Conservation (phyloP, 2,888 invertebrate species). For the Cephus nigrinus region DNA sequence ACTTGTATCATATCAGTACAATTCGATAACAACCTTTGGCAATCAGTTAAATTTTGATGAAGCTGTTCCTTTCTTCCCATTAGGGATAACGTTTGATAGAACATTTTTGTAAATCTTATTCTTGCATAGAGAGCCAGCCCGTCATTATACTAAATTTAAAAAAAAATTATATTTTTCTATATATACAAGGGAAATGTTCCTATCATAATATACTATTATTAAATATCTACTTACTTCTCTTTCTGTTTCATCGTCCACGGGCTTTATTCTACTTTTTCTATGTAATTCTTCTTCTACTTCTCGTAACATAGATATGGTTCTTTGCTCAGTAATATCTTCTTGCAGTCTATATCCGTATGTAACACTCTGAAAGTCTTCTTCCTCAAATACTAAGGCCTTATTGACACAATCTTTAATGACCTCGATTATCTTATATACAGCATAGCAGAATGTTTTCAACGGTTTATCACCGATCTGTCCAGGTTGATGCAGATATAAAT, state of each 20-base stretch:
- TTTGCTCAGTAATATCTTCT: slow-evolving; percentile 83
- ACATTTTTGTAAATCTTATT: slow-evolving; percentile 86
- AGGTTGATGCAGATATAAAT: slow-evolving; percentile 93
- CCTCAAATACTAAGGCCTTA: slow-evolving; percentile 89
- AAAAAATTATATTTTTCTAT: neutral
- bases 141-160: slow-evolving; percentile 67
- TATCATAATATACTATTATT: neutral
- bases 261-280: slow-evolving; percentile 74
- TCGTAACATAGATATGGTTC: slow-evolving; percentile 83
- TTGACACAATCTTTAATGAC: slow-evolving; percentile 89
- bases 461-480: slow-evolving; percentile 84
- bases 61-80: slow-evolving; percentile 77
- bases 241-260: slow-evolving; percentile 64
- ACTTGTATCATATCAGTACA: slow-evolving; percentile 86
- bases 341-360: slow-evolving; percentile 89
- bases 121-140: slow-evolving; percentile 80
- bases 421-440: slow-evolving; percentile 89
- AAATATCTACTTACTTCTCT: slow-evolving; percentile 57
- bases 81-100: slow-evolving; percentile 82
- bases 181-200: neutral
- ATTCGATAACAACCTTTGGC: slow-evolving; percentile 82
- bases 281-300: slow-evolving; percentile 93
- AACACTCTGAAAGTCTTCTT: slow-evolving; percentile 96
- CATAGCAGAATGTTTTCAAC: slow-evolving; percentile 87
- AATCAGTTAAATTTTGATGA: slow-evolving; percentile 77